Base-by-base conservation (phyloP, 1,140 invertebrate genomes). In the Glossosoma conforme region DNA sequence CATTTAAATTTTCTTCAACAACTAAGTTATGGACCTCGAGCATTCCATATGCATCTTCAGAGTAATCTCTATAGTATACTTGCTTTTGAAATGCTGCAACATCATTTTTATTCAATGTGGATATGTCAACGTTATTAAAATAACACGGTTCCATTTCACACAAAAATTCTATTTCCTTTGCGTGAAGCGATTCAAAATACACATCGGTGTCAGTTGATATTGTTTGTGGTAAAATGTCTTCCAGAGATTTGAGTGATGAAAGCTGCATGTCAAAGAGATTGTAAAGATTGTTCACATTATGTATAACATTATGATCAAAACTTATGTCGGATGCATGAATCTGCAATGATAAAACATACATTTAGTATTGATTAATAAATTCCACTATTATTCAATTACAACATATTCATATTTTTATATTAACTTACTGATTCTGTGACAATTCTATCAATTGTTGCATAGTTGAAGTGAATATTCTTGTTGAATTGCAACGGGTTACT, bases 121-220 rank as follows among this genome's bases (percentile, higher is more conserved):
- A 10, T 6, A 53, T 35, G 28, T 41, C 28, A n/a, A 54, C 20
- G 33, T 60, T 30, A 36, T 66, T 65, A 6, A 68, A 48, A 21
- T 28, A 51, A 19, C 55, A 51, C 3, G 58, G 44, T 6, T 32
- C 19, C 3, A 58, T 14, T 8, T 30, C 6, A 32, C 58, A 45
- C 19, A 62, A 49, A 24, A 61, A 44, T 40, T 53, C 45, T 3
- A 66, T 18, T 19, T 56, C 44, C 19, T 61, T 47, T 22, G 66
- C 46, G 24, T 43, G 33, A 13, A 54, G 18, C 6, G 45, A 46
- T 10, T 58, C 33, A 2, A 36, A n/a, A 38, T 35, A 38, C 15
- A 53, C 9, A 17, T 24, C 37, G 30, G 10, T 30, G 22, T 50
- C 28, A 36, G 32, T 42, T 11, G 32, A 35, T 20, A 58, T 19